Evolutionary conservation across 2,888 invertebrate genomes (phyloP), one percentile per base, ranked within the genome.

Genomic region (Latheticus oryzae): DNA sequence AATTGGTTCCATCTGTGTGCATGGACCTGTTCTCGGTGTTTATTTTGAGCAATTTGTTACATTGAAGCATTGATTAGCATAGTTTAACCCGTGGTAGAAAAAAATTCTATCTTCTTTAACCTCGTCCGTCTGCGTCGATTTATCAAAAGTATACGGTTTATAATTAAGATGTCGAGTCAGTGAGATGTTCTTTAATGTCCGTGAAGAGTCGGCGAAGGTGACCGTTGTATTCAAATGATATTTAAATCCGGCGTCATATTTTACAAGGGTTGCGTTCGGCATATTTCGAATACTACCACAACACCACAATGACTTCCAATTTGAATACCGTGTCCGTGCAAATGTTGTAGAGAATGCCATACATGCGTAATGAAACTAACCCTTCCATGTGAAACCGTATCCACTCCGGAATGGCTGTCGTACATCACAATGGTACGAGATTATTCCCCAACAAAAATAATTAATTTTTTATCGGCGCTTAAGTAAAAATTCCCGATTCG

Each of bases 131-230:
- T 62, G 59, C 47, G 17, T 37, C 68, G 58, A 70, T 70, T 67
- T 67, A 70, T 70, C 68, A 70, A 64, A 61, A 40, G 40, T 63
- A 61, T 60, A 58, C 63, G 62, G 47, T 67, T 69, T 53, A 67
- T 70, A 70, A 70, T 70, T 69, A 68, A 69, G 67, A 70, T 61
- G 70, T 70, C 70, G 47, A 59, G 50, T 47, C 42, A 38, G 45
- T 40, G 58, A 55, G 58, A 50, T 61, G 58, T 38, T 62, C 52
- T 54, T 13, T 59, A 56, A 59, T 58, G 42, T 35, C 59, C 56
- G 50, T 59, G 56, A 63, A 62, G 50, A 53, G 16, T 47, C 52
- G 19, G 17, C 16, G 30, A 37, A 33, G 47, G 32, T 48, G 47
- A 37, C 52, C 47, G 42, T 23, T 40, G 32, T 60, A 61, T 60